Evolutionary conservation across 2,113 vertebrate genomes (phyloP), one percentile per base, ranked within the genome.

Genomic region (Urocitellus parryii): DNA sequence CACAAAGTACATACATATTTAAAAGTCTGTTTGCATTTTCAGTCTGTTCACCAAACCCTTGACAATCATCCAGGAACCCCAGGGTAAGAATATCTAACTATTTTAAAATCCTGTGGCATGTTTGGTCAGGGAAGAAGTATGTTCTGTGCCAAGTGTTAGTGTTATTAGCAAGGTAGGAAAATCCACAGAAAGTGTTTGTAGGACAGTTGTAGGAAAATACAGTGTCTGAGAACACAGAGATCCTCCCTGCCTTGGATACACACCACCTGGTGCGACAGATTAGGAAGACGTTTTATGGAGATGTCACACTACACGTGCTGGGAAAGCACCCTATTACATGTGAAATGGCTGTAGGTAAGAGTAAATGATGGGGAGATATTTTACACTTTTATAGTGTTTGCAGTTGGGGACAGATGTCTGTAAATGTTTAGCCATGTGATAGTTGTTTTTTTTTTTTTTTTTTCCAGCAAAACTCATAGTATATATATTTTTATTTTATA

Each of bases 101-200:
- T 89, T 74, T 70, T 78, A 63, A 77, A 77, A 48, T 16, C 78
- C 77, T 16, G 1, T 39, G 48, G 39, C 70, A 12, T 68, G 32
- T 7, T 76, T 72, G 65, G 74, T 61, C 32, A 86, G 39, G 37
- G 29, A 39, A 78, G 63, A 61, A 78, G 51, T 34, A 39, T 61
- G 39, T 93, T 83, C 14, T 70, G 48, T 83, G 29, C 18, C 34
- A 77, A 51, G 61, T 61, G 78, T 14, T 48, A 88, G 51, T 88
- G 83, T 88, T 72, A 73, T 88, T 56, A n/a, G 61, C 72, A 67
- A 70, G 42, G 34, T 83, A 83, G 61, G 20, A 95, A 70, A 61
- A 32, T 11, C 42, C 12, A 81, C 56, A 63, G 63, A 63, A 93
- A 72, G 63, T 77, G 9, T 42, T 65, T 17, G 9, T 25, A 48